A percentile compares a stretch with the other conserved stretches of the same genome.
Evolutionary conservation across 2,888 invertebrate species (phyloP).

Genomic region (Platycheirus rosarum): DNA sequence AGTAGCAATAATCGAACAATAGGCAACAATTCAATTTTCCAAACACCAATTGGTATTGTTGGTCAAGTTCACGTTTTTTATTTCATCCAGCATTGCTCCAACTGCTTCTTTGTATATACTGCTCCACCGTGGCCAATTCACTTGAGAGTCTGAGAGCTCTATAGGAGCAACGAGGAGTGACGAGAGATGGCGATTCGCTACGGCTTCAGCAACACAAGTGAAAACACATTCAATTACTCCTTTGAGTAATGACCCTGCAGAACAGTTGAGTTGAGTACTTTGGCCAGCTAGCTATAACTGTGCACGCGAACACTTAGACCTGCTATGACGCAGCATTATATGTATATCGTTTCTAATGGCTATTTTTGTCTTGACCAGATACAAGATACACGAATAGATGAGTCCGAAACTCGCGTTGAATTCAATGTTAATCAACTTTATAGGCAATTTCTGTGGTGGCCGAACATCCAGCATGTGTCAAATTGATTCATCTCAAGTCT

Average conservation of each 20-base stretch:
- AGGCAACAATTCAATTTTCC: slow-evolving; percentile 62
- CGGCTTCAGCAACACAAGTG: slow-evolving; percentile 61
- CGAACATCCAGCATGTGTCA: slow-evolving; percentile 59
- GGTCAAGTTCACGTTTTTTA: slow-evolving; percentile 61
- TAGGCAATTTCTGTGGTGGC: slow-evolving; percentile 28
- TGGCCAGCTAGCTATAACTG: not conserved
- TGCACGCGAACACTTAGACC: slow-evolving; percentile 1
- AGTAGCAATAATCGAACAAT: slow-evolving; percentile 46
- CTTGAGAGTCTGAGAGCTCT: not conserved
- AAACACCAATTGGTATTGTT: slow-evolving; percentile 53
- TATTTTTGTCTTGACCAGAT: not conserved
- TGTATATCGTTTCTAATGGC: slow-evolving; percentile 54
- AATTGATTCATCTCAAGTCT: slow-evolving; percentile 70
- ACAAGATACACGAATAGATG: slow-evolving; percentile 27
- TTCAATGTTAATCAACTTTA: slow-evolving; percentile 67
- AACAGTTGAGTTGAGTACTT: slow-evolving; percentile 36
- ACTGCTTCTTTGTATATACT: not conserved
- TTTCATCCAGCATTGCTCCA: not conserved
- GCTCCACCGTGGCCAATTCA: slow-evolving; percentile 22
- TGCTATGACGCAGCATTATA: slow-evolving; percentile 54
- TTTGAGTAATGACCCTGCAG: slow-evolving; percentile 67
- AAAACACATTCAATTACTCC: slow-evolving; percentile 72
- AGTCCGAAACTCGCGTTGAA: slow-evolving; percentile 43
- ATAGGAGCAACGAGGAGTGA: slow-evolving; percentile 34
- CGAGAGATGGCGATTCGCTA: slow-evolving; percentile 68